A percentile compares a stretch with the other conserved stretches of the same genome.
Conservation (phyloP, 2,888 invertebrate species). For the Papilio demoleus region DNA sequence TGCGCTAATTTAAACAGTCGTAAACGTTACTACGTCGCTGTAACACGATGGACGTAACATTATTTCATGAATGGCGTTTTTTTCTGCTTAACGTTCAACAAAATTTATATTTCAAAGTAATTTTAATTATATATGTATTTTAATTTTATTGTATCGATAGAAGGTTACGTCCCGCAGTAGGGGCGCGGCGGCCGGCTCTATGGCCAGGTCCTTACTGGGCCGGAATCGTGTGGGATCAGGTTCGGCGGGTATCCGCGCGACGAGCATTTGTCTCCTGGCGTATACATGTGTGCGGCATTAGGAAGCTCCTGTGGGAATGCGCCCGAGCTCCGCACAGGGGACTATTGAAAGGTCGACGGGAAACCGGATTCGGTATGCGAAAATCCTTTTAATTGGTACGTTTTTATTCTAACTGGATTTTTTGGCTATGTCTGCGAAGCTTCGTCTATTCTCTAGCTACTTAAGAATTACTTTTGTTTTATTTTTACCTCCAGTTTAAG, state of each 20-base stretch:
- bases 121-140: neutral
- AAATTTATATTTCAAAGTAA: neutral
- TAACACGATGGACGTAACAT: slow-evolving; percentile 10
- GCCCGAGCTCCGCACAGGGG: slow-evolving; percentile 14
- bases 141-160: no score
- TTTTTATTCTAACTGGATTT: slow-evolving; percentile 12
- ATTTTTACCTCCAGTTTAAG: neutral
- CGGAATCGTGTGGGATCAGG: slow-evolving; percentile 49
- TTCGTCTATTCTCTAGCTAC: slow-evolving; percentile 8
- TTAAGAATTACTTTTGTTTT: neutral
- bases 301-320: slow-evolving; percentile 40
- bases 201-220: slow-evolving; percentile 43
- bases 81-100: slow-evolving; percentile 16
- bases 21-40: slow-evolving; percentile 12
- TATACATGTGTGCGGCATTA: slow-evolving; percentile 35
- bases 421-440: slow-evolving; percentile 13
- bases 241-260: slow-evolving; percentile 44
- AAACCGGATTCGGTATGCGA: slow-evolving; percentile 32
- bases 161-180: slow-evolving; percentile 46
- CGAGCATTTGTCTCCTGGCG: slow-evolving; percentile 38
- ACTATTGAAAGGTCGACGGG: slow-evolving; percentile 18
- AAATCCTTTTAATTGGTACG: slow-evolving; percentile 23
- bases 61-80: slow-evolving; percentile 26
- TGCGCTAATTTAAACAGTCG: slow-evolving; percentile 21
- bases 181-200: slow-evolving; percentile 41